Evolutionary conservation across 2,797 vertebrate genomes (phyloP).

Genomic region (Fistularia commersonii): DNA sequence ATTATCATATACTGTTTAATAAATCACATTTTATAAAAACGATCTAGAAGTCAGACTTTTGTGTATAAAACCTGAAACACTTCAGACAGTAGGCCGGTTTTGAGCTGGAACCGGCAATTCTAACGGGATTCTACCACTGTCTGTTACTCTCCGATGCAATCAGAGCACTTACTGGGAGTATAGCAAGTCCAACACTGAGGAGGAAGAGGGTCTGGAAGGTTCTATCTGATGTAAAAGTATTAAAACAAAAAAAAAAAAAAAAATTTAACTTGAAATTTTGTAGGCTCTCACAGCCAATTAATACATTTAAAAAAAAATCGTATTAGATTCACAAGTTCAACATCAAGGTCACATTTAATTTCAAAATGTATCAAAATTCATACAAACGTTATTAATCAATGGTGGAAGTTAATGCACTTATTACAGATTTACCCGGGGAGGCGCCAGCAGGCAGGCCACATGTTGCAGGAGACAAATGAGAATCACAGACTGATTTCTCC

Average conservation of each 20-base stretch:
- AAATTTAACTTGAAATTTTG: conserved; percentile 1
- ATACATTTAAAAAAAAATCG: conserved; percentile 56
- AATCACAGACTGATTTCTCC: conserved; percentile 15
- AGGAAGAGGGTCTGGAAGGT: no score
- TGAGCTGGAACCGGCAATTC: background rate
- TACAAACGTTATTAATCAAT: conserved; percentile 98
- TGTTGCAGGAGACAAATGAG: conserved; percentile 23
- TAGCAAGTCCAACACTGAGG: no score
- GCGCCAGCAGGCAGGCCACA: conserved; percentile 71
- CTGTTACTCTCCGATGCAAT: no score
- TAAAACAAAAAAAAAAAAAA: background rate
- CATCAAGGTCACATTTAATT: conserved; percentile 99
- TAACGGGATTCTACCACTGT: no score
- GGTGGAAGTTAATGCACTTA: conserved; percentile 90
- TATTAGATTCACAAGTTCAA: conserved; percentile 71
- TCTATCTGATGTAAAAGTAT: no score
- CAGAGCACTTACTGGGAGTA: no score
- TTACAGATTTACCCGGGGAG: conserved; percentile 92
- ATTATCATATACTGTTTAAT: conserved; percentile 63
- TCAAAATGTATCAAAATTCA: conserved; percentile 91
- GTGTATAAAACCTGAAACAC: background rate
- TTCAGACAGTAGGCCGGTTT: background rate
- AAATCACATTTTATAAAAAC: conserved; percentile 71
- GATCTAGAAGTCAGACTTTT: background rate
- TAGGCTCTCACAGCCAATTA: conserved; percentile 9